These are phyloP conservation scores for Monodelphis domestica DNA, from an alignment of 2,797 vertebrate species.

Conservation along the genomic window DNA sequence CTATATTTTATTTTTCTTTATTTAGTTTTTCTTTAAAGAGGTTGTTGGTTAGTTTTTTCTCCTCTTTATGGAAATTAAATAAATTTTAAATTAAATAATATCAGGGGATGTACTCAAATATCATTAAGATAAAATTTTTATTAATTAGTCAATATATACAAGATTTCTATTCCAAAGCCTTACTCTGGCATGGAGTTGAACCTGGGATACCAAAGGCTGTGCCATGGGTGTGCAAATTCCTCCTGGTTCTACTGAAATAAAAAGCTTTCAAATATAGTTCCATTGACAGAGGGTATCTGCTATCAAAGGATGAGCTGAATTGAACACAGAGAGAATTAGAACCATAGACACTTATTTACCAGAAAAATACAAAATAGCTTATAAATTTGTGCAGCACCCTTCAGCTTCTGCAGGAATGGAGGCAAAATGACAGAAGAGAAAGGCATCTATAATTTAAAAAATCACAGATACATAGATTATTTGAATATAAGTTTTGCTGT, in stretches of 20 bases:
- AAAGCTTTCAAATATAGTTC: background rate
- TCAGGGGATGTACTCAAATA: background rate
- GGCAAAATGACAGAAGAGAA: background rate
- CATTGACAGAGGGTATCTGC: background rate
- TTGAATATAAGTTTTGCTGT: background rate
- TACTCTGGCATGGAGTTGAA: background rate
- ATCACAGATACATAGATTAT: background rate
- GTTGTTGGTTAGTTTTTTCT: background rate
- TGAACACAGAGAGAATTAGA: background rate
- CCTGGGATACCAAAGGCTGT: background rate
- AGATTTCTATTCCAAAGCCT: background rate
- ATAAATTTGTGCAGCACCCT: background rate
- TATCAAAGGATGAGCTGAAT: background rate
- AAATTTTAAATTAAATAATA: background rate
- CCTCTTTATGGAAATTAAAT: background rate
- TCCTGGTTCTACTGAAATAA: background rate
- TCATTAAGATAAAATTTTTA: background rate
- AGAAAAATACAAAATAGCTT: background rate
- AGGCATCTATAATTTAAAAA: background rate
- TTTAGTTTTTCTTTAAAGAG: no score
- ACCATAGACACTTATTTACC: background rate
- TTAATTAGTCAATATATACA: background rate
- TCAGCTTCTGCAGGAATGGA: background rate
- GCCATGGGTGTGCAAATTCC: background rate
- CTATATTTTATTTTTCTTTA: no score